Conservation (phyloP, 1,140 invertebrate species). For the Pemphigus obesinymphae region DNA sequence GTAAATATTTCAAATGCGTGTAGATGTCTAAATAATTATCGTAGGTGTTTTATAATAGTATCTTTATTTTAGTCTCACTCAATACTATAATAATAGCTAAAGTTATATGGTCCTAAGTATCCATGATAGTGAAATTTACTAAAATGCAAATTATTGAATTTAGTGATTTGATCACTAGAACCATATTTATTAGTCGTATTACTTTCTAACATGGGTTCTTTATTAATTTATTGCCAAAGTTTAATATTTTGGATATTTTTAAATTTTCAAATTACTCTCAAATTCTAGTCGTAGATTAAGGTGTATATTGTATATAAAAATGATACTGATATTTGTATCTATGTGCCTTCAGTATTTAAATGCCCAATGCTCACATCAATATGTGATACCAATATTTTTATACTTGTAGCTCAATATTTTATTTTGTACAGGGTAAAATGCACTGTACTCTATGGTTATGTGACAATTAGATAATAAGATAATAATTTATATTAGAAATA, state of each 20-base stretch:
- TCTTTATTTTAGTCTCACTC: no score
- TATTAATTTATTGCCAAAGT: background rate
- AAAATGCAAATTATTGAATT: background rate
- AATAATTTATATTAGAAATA: no score
- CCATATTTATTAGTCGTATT: background rate
- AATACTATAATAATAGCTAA: no score
- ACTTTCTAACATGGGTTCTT: background rate
- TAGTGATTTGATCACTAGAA: background rate
- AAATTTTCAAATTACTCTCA: conserved; percentile 19
- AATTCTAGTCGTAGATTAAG: conserved; percentile 41
- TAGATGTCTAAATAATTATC: no score
- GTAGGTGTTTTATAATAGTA: no score
- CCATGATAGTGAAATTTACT: background rate
- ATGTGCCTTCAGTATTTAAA: conserved; percentile 29
- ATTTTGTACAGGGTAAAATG: conserved; percentile 18
- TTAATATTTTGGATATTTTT: background rate
- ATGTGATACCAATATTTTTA: background rate
- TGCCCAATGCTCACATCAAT: background rate
- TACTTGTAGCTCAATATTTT: background rate
- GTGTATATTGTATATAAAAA: conserved; percentile 10
- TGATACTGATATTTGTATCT: background rate
- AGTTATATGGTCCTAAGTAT: background rate
- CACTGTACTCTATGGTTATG: background rate
- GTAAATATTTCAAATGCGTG: no score
- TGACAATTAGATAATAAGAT: background rate